Base-by-base conservation (phyloP, 2,797 vertebrate species). In the Centropyge bicolor region DNA sequence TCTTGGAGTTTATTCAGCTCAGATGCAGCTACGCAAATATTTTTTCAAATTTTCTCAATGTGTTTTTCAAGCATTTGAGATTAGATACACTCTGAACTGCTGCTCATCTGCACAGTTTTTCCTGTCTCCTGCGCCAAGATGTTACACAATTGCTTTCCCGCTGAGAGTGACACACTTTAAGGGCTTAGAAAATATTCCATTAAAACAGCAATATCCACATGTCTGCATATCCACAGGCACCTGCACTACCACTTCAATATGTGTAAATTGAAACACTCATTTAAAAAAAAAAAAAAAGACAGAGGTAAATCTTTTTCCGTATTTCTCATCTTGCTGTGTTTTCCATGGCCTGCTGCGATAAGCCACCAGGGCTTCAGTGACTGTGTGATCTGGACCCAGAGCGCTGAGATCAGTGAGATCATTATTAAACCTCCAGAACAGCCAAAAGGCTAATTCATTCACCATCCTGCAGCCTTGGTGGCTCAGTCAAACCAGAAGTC, bases 21-120 rank as follows among this genome's bases (percentile, higher is more conserved):
- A 80, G 66, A 57, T 7, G 9, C 68, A 72, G 77, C 78, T 70
- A 45, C 70, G 65, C 77, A 87, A 90, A 90, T 86, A 82, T 88
- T 87, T 86, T 46, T 61, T 31, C 27, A 31, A 31, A 31, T 31
- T 31, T 17, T 80, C 41, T 84, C 52, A 46, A 49, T 77, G 64
- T 76, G 52, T 74, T 83, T 84, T 86, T 67, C 22, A 46, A 38
- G 35, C 31, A 48, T 52, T 75, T 87, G 45, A 76, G 64, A 80
- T 86, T 56, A 81, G 65, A 85, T 80, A 72, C 17, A 68, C 35
- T 62, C 36, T 40, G 59, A 89, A 76, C 41, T 69, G 63, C 61
- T 70, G 55, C 74, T 82, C 69, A 74, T 86, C 62, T 54, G 52
- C 76, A 54, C 38, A 8, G 16, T 48, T 60, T 75, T 80, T 82